Conservation (phyloP, 1,140 invertebrate genomes). For the Oscheius sp. region DNA sequence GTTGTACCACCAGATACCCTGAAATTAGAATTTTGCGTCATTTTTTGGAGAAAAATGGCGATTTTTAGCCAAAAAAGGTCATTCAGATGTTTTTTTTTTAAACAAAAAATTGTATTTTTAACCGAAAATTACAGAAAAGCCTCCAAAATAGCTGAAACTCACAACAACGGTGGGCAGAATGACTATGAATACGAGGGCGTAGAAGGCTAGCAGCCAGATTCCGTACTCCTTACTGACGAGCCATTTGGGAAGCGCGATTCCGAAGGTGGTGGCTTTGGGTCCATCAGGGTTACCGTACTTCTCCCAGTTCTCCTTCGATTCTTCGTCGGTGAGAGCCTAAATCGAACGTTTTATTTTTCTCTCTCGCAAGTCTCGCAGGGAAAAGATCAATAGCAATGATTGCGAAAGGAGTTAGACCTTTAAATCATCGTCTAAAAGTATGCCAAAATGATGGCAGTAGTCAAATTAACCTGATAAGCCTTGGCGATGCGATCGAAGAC, state of each 20-base stretch:
- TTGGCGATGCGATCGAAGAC: conserved; percentile 96
- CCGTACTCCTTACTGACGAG: conserved; percentile 99
- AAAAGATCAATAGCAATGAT: not conserved
- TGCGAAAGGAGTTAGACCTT: not conserved
- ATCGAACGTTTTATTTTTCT: not conserved
- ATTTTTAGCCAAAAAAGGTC: conserved; percentile 13
- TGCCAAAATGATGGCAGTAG: not conserved
- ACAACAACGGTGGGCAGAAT: conserved; percentile 83
- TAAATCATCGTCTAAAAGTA: not conserved
- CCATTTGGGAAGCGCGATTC: conserved; percentile 98
- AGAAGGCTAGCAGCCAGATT: conserved; percentile 90
- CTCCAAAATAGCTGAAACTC: conserved; percentile 49
- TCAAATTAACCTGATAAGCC: conserved; percentile 70
- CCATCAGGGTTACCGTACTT: conserved; percentile 99
- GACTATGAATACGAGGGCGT: conserved; percentile 95
- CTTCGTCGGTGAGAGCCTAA: conserved; percentile 82
- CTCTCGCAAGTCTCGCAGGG: not conserved
- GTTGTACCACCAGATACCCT: conserved; percentile 96
- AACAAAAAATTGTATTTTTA: not conserved
- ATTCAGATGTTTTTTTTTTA: not conserved
- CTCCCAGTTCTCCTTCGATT: conserved; percentile 93
- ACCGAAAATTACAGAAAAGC: not conserved
- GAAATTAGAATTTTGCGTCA: conserved; percentile 35
- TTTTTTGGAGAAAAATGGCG: conserved; percentile 14
- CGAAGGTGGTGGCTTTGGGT: conserved; percentile 96